A percentile compares a stretch with the other conserved stretches of the same genome.
phyloP scores from a whole-genome alignment of 2,888 invertebrate genomes.

The Rhagium mordax region DNA sequence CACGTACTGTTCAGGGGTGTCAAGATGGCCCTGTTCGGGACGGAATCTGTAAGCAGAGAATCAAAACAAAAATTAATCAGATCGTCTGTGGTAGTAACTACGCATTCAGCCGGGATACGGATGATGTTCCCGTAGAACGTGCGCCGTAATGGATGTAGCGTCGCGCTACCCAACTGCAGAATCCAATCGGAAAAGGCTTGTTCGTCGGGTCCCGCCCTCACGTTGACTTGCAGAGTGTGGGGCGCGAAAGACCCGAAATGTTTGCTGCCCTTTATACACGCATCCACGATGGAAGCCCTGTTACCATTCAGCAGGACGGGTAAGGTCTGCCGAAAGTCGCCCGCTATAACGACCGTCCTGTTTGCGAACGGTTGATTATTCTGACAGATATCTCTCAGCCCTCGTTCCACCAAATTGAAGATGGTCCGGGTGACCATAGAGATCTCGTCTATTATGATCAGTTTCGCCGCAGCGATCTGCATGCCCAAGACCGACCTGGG shows the following conservation, averaged over 20 bases:
- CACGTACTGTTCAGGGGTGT: not conserved
- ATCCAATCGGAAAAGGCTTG: not conserved
- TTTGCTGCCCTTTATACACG: constrained; percentile 10
- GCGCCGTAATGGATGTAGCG: no score
- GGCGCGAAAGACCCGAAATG: not conserved
- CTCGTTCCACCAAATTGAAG: constrained; percentile 11
- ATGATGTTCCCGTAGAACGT: constrained; percentile 14
- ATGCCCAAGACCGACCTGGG: not conserved
- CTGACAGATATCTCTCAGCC: not conserved
- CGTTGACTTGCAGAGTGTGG: not conserved
- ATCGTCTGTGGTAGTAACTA: not conserved
- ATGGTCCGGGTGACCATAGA: constrained; percentile 9
- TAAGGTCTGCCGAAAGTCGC: constrained; percentile 41
- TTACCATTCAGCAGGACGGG: constrained; percentile 36
- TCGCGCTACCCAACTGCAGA: no score
- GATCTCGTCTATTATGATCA: constrained; percentile 7
- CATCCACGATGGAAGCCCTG: constrained; percentile 34
- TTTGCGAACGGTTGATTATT: constrained; percentile 30
- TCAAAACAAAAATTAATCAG: not conserved
- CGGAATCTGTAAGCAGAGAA: not conserved
- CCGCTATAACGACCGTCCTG: constrained; percentile 25
- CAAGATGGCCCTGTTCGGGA: not conserved
- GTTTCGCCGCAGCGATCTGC: not conserved
- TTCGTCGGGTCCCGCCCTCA: not conserved
- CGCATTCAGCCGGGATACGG: not conserved